Evolutionary conservation across 2,797 vertebrate species (phyloP).

Genomic region (Diceros bicornis): DNA sequence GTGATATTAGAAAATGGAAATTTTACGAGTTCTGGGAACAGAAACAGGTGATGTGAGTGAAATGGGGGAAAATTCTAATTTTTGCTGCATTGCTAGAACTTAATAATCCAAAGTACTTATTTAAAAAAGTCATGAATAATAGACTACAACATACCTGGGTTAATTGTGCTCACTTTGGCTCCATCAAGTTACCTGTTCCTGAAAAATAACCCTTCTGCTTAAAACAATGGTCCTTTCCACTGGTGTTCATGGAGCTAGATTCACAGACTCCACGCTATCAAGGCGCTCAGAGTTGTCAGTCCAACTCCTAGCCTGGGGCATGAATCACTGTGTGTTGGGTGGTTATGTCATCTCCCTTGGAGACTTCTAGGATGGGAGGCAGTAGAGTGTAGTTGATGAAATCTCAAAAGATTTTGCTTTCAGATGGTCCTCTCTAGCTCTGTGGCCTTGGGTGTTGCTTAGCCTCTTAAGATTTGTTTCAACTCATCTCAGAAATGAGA

Average conservation of each 20-base stretch:
- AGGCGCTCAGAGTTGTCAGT: not conserved
- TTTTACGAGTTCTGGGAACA: slow-evolving; percentile 87
- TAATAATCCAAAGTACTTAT: slow-evolving; percentile 63
- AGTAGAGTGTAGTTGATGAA: not conserved
- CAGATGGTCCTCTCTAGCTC: not conserved
- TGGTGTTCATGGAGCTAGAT: not conserved
- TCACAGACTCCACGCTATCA: not conserved
- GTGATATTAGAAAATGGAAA: slow-evolving; percentile 85
- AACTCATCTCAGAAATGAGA: slow-evolving; percentile 24
- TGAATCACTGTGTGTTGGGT: not conserved
- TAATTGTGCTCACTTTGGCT: not conserved
- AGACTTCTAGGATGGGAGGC: not conserved
- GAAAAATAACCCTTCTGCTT: slow-evolving; percentile 53
- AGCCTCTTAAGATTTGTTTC: not conserved
- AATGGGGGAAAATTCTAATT: slow-evolving; percentile 78
- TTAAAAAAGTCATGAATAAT: slow-evolving; percentile 52
- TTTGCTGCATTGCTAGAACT: slow-evolving; percentile 73
- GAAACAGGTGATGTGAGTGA: slow-evolving; percentile 79
- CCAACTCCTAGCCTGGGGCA: not conserved
- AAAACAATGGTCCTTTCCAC: not conserved
- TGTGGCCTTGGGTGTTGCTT: not conserved
- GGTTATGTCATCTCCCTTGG: not conserved
- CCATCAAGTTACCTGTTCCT: not conserved
- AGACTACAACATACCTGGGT: slow-evolving; percentile 23
- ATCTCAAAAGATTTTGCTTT: not conserved